Evolutionary conservation across 1,140 invertebrate species (phyloP), one percentile per base, ranked within the genome.

Genomic region (Phymastichus coffea): DNA sequence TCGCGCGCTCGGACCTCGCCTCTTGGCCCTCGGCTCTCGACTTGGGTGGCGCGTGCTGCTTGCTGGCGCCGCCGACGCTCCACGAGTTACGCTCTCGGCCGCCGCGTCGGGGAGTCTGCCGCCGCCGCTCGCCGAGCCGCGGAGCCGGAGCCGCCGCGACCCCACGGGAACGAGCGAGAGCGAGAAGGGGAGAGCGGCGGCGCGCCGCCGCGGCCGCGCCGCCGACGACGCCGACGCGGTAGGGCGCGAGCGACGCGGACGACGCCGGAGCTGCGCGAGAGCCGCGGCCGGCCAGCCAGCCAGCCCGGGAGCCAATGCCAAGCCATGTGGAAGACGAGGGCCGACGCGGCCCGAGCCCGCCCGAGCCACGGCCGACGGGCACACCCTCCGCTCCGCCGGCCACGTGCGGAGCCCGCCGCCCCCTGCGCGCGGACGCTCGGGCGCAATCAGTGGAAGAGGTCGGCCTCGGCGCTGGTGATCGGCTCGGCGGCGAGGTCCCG

Each of bases 301-400:
- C n/a, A n/a, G n/a, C n/a, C 78, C 72, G 77, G 77, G 76, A 79
- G 76, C 77, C 78, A 79, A 79, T 80, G 77, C 77, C 78, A 78
- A 74, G 70, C 78, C 78, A 79, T 78, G 78, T 78, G 76, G 75
- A 77, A 79, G 72, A 68, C 74, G 71, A 73, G 70, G 51, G 56
- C 71, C 77, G 76, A 74, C n/a, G 62, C 68, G 58, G 37, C 69
- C 55, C 64, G 46, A 59, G 38, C 20, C 52, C 49, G 37, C 46
- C 60, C 58, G 57, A 66, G 52, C 67, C 43, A 14, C 40, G 15
- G 25, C 6, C 38, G 55, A 41, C 33, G 15, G 43, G 15, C 41
- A 14, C 33, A 23, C 35, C 26, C 33, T 53, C 26, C 4, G n/a
- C 48, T 20, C n/a, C n/a, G n/a, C n/a, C n/a, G n/a, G n/a, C n/a